Base-by-base conservation (phyloP, 2,888 invertebrate genomes). In the Macrophya annulata region DNA sequence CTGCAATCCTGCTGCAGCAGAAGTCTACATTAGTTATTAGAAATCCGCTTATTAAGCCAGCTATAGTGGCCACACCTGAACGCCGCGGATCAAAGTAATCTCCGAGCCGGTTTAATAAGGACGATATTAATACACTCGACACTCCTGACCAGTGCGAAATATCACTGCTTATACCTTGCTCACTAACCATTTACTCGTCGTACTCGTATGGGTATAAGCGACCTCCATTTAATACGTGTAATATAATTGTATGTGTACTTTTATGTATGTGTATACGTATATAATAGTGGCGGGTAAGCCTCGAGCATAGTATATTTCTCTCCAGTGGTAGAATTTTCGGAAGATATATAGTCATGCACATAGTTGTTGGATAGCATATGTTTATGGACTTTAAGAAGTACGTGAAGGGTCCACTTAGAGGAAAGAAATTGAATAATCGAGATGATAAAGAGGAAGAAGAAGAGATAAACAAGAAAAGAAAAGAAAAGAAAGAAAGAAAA, bases 61-160 rank as follows among this genome's bases (percentile, higher is more conserved):
- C 25, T 37, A 31, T 31, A 51, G 59, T 43, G 86, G 89, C 86
- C 88, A 89, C 90, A 89, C 89, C 89, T 89, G 89, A 88, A 88
- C 87, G 87, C 88, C 87, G 85, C 86, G 87, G 86, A 87, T 87
- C 87, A 87, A 87, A 88, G 86, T 85, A 74, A 83, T 86, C 86
- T 87, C 86, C 86, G 82, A 79, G 65, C 86, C 88, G 86, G 87
- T 90, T 90, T 90, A 90, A 90, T 90, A 90, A 89, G 90, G 86
- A 90, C 87, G 90, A 87, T 89, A 90, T 90, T 90, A 90, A 90
- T 90, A 90, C 88, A 87, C 86, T 85, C 86, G 86, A 51, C 65
- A 37, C 48, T 31, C 31, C 21, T 21, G 71, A 43, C 83, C 59
- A 84, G 76, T 62, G 86, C 86, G 86, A 86, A 88, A 87, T 87